Evolutionary conservation across 2,888 invertebrate genomes (phyloP), one percentile per base, ranked within the genome.

Genomic region (Nomada flava): DNA sequence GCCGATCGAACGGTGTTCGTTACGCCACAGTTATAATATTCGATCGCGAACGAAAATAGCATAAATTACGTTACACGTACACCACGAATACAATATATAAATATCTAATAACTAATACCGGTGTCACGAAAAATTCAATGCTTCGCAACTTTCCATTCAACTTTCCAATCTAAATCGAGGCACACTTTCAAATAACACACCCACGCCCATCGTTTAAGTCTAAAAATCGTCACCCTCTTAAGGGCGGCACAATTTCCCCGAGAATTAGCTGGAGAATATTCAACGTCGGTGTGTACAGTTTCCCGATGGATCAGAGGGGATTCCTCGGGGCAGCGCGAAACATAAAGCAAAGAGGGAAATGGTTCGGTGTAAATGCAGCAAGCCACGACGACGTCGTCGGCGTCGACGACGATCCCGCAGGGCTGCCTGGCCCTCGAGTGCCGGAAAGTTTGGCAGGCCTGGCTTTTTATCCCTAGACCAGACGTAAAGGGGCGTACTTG

Each of bases 391-490:
- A 72, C 75, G 70, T 36, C 53, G 59, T 9, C 63, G 65, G 11
- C 11, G 42, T 13, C 60, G 65, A n/a, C 26, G 78, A 44, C 69
- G 68, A 82, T 64, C 86, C 76, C 74, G 68, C 82, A 73, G 79
- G 86, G 76, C 71, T 81, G 86, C 85, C 75, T 83, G 75, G 75
- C 80, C 82, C 85, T 87, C 85, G 83, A 87, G 87, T 80, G 77
- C 74, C 69, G 83, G 82, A 87, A 87, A 87, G 87, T 87, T 87
- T 87, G 87, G 87, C 87, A 87, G 85, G 83, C 82, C 80, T 82
- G 83, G 79, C 87, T 87, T 87, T 87, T 87, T 87, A 87, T 87
- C 83, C 87, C 83, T 87, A 82, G 82, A 87, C 83, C 85, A 86
- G 87, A 87, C 85, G 87, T 78, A 87, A 87, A 87, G 83, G 87